Percentiles rank a stretch among this genome's conserved stretches.
phyloP scores from a whole-genome alignment of 2,797 vertebrate genomes.

The Sorex maritimensis region DNA sequence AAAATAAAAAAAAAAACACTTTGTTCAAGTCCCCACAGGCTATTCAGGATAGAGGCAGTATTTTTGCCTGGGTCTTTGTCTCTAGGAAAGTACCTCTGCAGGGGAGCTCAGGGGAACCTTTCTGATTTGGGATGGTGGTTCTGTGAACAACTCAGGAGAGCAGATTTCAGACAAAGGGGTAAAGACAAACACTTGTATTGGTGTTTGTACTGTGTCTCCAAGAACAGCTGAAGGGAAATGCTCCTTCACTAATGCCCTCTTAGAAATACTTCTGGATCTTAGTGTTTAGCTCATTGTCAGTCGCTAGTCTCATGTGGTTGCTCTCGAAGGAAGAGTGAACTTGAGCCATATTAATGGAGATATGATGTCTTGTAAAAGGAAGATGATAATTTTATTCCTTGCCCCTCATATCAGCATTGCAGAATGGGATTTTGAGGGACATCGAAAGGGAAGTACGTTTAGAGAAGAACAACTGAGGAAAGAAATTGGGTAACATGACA shows the following conservation, averaged over 20 bases:
- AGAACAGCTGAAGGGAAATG: constrained; percentile 13
- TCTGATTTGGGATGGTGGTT: constrained; percentile 7
- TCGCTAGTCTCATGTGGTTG: neutral
- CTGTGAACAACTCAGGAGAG: neutral
- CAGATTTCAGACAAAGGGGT: neutral
- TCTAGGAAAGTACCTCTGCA: neutral
- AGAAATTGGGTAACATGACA: neutral
- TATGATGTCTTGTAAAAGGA: neutral
- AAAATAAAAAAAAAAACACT: no score
- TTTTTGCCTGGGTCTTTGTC: neutral
- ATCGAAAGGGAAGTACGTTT: neutral
- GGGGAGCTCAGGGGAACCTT: neutral
- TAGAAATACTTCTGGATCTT: constrained; percentile 34
- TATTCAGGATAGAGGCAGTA: no score
- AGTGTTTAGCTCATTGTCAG: neutral
- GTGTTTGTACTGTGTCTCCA: neutral
- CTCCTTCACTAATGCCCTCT: neutral
- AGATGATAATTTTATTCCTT: constrained; percentile 35
- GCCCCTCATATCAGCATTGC: neutral
- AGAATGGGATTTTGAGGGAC: constrained; percentile 31
- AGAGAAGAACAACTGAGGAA: neutral
- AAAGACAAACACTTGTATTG: neutral
- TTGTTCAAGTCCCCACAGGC: neutral
- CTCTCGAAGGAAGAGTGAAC: constrained; percentile 41
- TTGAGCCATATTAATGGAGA: constrained; percentile 42